Evolutionary conservation across 2,888 invertebrate genomes (phyloP), one percentile per base, ranked within the genome.

Genomic region (Drosophila borborema): DNA sequence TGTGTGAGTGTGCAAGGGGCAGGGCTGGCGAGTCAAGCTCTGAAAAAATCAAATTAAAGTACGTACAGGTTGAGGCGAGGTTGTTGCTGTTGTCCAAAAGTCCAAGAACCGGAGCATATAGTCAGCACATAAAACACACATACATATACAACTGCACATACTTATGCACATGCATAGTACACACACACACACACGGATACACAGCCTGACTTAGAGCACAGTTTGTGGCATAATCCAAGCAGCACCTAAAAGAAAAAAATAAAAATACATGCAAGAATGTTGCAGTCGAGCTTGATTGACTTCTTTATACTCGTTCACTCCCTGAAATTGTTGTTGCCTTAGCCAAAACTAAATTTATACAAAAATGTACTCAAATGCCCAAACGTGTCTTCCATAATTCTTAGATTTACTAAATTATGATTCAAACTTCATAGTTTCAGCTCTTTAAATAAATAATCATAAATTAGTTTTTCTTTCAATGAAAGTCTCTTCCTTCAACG

Each of bases 21-120:
- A 64, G 77, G 74, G 79, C 73, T 79, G 76, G 60, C 75, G 34
- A 83, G 68, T 77, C 65, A 80, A 77, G 75, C 51, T 41, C 61
- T 45, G 41, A 76, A 77, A 49, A 73, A 86, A 89, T 86, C 87
- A 86, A 89, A 89, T 87, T 89, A 82, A 87, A 87, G 77, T 77
- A 81, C 76, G 67, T 82, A 85, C 85, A 74, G 82, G 77, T 89
- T 81, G 82, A 74, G 82, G 73, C 64, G 54, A 31, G 31, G n/a
- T 49, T 34, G 49, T 34, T 34, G 34, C 10, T 23, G 46, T 8
- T 23, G 46, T 23, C 49, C 77, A 64, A 76, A 84, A 84, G 72
- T 89, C 89, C 84, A 86, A 84, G 85, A 85, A 85, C 74, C 85
- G 85, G 85, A 85, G 85, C 89, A 81, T 53, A 53, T 68, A 76